Evolutionary conservation across 2,113 vertebrate genomes (phyloP), one percentile per base, ranked within the genome.

Genomic region (Rhegmatorhina hoffmannsi): DNA sequence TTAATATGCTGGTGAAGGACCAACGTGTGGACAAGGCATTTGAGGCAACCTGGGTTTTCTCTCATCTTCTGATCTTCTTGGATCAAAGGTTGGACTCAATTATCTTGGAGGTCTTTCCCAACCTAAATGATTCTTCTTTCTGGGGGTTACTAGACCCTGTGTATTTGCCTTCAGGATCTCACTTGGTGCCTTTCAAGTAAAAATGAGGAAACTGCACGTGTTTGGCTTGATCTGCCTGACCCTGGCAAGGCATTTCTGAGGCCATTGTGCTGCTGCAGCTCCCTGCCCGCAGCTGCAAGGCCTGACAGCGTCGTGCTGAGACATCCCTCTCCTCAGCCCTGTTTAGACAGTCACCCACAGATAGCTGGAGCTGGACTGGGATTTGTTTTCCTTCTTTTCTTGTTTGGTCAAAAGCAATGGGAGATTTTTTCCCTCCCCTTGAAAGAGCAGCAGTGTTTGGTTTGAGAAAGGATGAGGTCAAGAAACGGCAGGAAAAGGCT

Each of bases 401-500:
- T 92, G 67, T 80, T 80, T 70, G 46, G 68, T 36, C 88, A 70
- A 60, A 94, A 93, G 85, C 95, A 85, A 73, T 8, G 1, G 93
- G 93, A 55, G 72, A 47, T 70, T 85, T 62, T 38, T 13, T 13
- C 24, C 17, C 60, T 18, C 12, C 6, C 15, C 15, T 5, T 6
- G 50, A 66, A 93, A 93, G 93, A 94, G 59, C 87, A 90, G 87
- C 82, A 86, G 67, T 83, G 88, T 95, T 95, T 91, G 76, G 79
- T 94, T 86, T 92, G 64, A 80, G 94, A 92, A 79, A 92, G 84
- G 84, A 93, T 95, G 94, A 96, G 88, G 92, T 93, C 90, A 93
- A 83, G 93, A 64, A 77, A 59, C 47, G 76, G 89, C 95, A 97
- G 96, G 96, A 96, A 96, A 78, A 97, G 56, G 90, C 88, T 92